Conservation (phyloP, 1,140 invertebrate species). For the Tetramorium simillimum region DNA sequence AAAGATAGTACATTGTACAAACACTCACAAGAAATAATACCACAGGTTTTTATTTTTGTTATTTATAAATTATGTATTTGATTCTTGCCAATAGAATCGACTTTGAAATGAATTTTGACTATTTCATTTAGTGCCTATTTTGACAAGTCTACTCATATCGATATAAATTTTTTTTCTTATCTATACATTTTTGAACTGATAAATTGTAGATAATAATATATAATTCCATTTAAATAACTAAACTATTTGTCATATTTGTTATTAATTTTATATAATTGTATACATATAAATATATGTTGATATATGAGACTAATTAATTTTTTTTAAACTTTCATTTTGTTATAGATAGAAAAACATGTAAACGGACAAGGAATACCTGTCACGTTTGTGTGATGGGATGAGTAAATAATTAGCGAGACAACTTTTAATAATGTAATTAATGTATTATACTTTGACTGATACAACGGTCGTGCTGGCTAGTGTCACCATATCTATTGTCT, state of each 20-base stretch:
- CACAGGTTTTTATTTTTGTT: constrained; percentile 33
- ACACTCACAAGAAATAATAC: constrained; percentile 44
- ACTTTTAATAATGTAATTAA: no score
- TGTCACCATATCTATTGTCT: no score
- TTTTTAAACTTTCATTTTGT: constrained; percentile 6
- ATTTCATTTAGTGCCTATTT: background rate
- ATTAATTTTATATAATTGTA: background rate
- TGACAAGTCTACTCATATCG: background rate
- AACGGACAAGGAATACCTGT: constrained; percentile 39
- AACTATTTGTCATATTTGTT: background rate
- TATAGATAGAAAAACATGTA: background rate
- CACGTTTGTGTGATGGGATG: no score
- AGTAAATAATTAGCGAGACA: no score
- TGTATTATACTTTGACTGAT: no score
- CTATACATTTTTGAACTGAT: background rate
- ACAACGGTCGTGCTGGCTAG: no score
- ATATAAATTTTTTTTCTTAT: constrained; percentile 25
- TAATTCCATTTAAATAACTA: background rate
- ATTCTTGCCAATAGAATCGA: background rate
- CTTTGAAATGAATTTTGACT: background rate
- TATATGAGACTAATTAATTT: background rate
- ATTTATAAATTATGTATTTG: constrained; percentile 14
- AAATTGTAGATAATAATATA: background rate
- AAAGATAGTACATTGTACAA: constrained; percentile 60
- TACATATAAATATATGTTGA: background rate